Evolutionary conservation across 30 jellyfish, hydroid and myxozoan genomes (phyloP), one percentile per base, ranked within the genome.

Genomic region (Sanderia malayensis): DNA sequence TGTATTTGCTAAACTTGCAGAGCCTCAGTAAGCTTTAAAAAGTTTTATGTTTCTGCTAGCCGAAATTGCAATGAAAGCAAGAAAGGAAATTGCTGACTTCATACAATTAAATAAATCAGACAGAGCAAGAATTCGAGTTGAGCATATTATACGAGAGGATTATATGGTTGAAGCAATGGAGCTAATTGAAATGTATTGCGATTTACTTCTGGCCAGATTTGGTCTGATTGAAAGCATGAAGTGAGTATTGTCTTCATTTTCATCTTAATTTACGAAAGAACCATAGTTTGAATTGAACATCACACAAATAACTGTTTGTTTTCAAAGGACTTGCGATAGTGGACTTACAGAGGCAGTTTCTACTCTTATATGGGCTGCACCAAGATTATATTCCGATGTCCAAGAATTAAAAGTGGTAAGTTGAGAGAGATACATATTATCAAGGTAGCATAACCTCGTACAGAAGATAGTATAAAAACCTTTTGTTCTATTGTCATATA

Each of bases 111-210:
- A 84, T 64, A 90, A 90, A 71, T 78, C 57, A 62, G 98, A 90
- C 81, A 61, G 98, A 60, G 98, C 98, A 15, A 76, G 98, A 57
- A 90, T 90, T 22, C 63, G 98, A 67, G 97, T 89, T 53, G 97
- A 89, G 67, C 97, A 89, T 66, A 89, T 89, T 45, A 89, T 89
- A 58, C 81, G 97, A 18, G 97, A 89, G 65, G 97, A 89, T 70
- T 89, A 89, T 74, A 37, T 89, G 79, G 97, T 89, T 4, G 97
- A 89, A 53, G 97, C 95, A 23, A 82, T 89, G 95, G 97, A 89
- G 46, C 60, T 89, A 9, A 61, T 89, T 37, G 97, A 89, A 67
- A 72, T 89, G 92, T 89, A 89, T 53, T 89, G 97, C 70, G 97
- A 89, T 72, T 82, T 89, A 13, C 81, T 89, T 30, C 78, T 89